phyloP scores from a whole-genome alignment of 2,797 vertebrate species.

The Eulemur albifrons region DNA sequence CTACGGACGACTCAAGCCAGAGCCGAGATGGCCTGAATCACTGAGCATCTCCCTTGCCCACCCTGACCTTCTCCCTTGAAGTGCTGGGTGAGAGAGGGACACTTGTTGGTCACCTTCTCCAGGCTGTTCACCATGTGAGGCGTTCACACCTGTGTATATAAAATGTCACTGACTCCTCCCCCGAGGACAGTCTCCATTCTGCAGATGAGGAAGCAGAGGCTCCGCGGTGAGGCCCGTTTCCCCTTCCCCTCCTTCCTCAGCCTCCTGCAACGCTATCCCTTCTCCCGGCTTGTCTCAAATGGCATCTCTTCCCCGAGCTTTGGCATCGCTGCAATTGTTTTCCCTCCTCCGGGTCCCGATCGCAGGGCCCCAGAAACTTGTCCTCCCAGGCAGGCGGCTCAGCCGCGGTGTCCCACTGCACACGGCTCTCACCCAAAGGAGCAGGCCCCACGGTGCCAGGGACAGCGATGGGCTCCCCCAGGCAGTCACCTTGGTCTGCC shows the following conservation, averaged over 20 bases:
- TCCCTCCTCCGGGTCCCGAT: too few relatives aligned
- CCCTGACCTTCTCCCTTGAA: background rate
- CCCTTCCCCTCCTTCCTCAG: background rate
- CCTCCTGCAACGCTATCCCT: background rate
- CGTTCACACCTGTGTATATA: accelerated
- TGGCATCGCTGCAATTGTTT: background rate
- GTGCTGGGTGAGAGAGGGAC: background rate
- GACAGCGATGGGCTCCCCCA: accelerated
- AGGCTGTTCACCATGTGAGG: background rate
- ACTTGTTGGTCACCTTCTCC: accelerated
- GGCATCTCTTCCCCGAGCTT: background rate
- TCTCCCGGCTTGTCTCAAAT: background rate
- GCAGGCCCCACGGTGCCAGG: background rate
- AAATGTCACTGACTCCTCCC: background rate
- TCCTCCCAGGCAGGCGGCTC: accelerated
- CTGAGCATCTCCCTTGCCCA: background rate
- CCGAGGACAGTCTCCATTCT: background rate
- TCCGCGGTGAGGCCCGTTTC: background rate
- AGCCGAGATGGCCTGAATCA: background rate
- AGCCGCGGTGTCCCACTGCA: accelerated
- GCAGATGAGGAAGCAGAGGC: background rate
- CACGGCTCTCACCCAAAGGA: background rate
- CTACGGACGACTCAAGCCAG: background rate
- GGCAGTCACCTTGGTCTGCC: background rate
- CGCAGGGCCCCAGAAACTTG: background rate